Base-by-base conservation (phyloP, 2,888 invertebrate genomes). In the Furcula furcula region DNA sequence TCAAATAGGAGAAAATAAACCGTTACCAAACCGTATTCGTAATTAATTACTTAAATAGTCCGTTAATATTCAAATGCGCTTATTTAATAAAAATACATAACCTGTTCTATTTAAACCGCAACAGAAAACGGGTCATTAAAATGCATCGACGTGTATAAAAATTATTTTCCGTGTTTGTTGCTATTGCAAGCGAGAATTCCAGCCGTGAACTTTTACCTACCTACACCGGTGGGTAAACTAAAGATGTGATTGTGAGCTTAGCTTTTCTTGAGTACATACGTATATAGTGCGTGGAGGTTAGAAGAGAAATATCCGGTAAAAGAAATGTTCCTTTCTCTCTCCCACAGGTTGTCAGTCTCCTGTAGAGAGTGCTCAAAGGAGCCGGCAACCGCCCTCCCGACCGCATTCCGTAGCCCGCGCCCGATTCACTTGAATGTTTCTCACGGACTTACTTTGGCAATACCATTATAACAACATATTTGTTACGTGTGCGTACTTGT, bases 371-470 rank as follows among this genome's bases (percentile, higher is more conserved):
- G 63, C 56, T 85, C 86, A 88, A 87, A 87, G 85, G 78, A 77
- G 83, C 88, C 86, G 85, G 84, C 86, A 71, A 65, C 78, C 84
- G 82, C 82, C 83, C 76, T 75, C 79, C 66, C 80, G 81, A 74
- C 79, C 78, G 76, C 86, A 85, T 85, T 85, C 86, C 85, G 68
- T 62, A 65, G 69, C 73, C 69, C 61, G 75, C 73, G 68, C 71
- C 66, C 80, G 75, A 71, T 76, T 76, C 76, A 74, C 84, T 75
- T 70, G 79, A 82, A 83, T 83, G 77, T 87, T 88, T 89, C 89
- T 88, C 89, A 89, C 89, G 88, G 85, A 65, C 83, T 78, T 70
- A 76, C 84, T 86, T 84, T 85, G 83, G 84, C 85, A 76, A 85
- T 76, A 72, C 77, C 77, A 77, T 79, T 76, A 73, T 46, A 50